phyloP scores from a whole-genome alignment of 2,888 invertebrate species.

The Calliphora vomitoria region DNA sequence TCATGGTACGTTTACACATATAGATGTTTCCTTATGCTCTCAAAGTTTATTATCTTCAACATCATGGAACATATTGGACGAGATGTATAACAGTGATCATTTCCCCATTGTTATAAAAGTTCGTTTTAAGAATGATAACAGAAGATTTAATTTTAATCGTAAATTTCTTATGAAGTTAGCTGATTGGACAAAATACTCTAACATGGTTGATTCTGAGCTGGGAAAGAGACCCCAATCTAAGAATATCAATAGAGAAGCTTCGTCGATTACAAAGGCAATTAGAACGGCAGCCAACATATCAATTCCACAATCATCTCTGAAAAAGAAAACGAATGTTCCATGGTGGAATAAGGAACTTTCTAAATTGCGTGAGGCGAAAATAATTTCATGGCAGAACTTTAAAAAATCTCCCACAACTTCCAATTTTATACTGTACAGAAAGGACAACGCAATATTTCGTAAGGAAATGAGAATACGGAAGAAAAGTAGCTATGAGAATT shows the following conservation, averaged over 20 bases:
- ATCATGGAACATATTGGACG: conserved; percentile 54
- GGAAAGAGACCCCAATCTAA: neutral
- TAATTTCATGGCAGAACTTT: conserved; percentile 19
- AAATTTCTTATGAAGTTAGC: conserved; percentile 20
- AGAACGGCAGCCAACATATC: too few relatives aligned
- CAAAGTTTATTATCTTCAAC: conserved; percentile 29
- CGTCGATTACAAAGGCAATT: conserved; percentile 3
- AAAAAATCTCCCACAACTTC: conserved; percentile 18
- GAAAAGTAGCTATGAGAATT: conserved; percentile 26
- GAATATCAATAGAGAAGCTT: conserved; percentile 22
- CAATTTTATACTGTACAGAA: conserved; percentile 39
- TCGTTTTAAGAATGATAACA: neutral
- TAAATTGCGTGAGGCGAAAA: neutral
- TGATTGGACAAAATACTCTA: neutral
- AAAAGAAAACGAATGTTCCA: conserved; percentile 6
- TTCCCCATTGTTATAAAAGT: conserved; percentile 53
- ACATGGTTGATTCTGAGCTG: neutral
- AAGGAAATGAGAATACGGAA: conserved; percentile 41
- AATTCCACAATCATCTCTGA: conserved; percentile 12
- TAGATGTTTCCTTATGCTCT: conserved; percentile 62
- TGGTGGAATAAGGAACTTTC: conserved; percentile 23
- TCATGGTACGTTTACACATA: conserved; percentile 51
- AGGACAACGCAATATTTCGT: conserved; percentile 23
- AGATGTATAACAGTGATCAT: conserved; percentile 59
- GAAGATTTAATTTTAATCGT: neutral